Evolutionary conservation across 2,888 invertebrate species (phyloP).

Genomic region (Microctonus brassicae): DNA sequence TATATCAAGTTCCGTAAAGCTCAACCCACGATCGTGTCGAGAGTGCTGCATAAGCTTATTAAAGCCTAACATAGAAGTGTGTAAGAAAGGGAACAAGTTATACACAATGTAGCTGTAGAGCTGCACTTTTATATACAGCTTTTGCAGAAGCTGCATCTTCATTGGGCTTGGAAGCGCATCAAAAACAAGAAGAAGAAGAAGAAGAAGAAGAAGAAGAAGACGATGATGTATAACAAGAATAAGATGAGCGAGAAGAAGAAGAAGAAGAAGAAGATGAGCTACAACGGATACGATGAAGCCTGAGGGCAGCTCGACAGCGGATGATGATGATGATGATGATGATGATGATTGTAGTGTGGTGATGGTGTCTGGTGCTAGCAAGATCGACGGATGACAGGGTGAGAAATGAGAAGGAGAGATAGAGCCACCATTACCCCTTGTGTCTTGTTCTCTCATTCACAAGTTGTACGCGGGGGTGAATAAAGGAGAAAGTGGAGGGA

Average conservation of each 20-base stretch:
- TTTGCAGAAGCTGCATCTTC: slow-evolving; percentile 12
- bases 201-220: too few species aligned
- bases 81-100: slow-evolving; percentile 40
- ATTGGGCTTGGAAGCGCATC: slow-evolving; percentile 14
- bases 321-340: slow-evolving; percentile 2
- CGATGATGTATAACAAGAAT: too few species aligned
- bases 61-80: slow-evolving; percentile 44
- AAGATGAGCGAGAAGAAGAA: too few species aligned
- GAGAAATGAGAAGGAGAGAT: slow-evolving; percentile 27
- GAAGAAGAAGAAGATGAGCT: slow-evolving; percentile 6
- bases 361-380: slow-evolving; percentile 22
- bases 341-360: too few species aligned
- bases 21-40: slow-evolving; percentile 48
- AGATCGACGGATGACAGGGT: slow-evolving; percentile 15
- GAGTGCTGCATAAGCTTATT: slow-evolving; percentile 69
- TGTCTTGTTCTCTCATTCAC: slow-evolving; percentile 8
- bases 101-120: not conserved
- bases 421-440: slow-evolving; percentile 8
- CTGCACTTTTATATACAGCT: slow-evolving; percentile 10
- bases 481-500: too few species aligned
- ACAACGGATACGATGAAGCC: slow-evolving; percentile 11
- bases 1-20: slow-evolving; percentile 9
- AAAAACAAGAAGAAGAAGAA: too few species aligned
- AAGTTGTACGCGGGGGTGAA: slow-evolving; percentile 24
- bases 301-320: slow-evolving; percentile 5